phyloP scores from a whole-genome alignment of 2,113 vertebrate genomes.

The Tachuris rubrigastra region DNA sequence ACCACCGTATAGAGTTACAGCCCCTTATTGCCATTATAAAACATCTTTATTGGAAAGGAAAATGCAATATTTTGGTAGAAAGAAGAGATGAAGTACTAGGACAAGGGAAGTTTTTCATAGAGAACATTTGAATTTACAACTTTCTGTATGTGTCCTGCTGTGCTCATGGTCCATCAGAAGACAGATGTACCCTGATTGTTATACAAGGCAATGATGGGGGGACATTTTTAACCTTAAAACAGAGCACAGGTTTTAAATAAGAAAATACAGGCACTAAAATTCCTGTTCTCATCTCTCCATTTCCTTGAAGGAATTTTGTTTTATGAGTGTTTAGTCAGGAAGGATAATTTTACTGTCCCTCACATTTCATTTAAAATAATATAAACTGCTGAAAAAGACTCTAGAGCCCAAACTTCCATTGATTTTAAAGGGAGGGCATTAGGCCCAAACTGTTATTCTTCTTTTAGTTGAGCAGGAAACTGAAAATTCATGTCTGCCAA shows the following conservation, averaged over 20 bases:
- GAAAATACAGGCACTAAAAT: not conserved
- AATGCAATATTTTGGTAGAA: constrained; percentile 68
- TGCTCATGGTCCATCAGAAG: constrained; percentile 3
- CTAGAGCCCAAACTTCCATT: not conserved
- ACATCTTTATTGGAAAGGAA: constrained; percentile 66
- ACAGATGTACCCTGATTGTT: constrained; percentile 5
- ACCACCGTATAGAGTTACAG: constrained; percentile 55
- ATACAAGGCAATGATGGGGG: not conserved
- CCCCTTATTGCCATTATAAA: constrained; percentile 67
- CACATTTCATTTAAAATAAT: not conserved
- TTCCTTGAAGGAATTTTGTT: not conserved
- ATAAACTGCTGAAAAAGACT: not conserved
- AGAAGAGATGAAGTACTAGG: constrained; percentile 55
- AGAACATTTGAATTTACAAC: constrained; percentile 60
- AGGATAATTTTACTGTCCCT: not conserved
- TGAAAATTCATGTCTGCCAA: not conserved
- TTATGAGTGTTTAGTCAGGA: not conserved
- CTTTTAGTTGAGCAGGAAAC: not conserved
- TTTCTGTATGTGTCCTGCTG: not conserved
- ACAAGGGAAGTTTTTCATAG: constrained; percentile 53
- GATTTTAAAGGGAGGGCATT: not conserved
- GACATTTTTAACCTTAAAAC: constrained; percentile 46
- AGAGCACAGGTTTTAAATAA: not conserved
- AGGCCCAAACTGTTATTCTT: not conserved
- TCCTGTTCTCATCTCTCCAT: not conserved